Base-by-base conservation (phyloP, 2,888 invertebrate genomes). In the Thumatha senex region DNA sequence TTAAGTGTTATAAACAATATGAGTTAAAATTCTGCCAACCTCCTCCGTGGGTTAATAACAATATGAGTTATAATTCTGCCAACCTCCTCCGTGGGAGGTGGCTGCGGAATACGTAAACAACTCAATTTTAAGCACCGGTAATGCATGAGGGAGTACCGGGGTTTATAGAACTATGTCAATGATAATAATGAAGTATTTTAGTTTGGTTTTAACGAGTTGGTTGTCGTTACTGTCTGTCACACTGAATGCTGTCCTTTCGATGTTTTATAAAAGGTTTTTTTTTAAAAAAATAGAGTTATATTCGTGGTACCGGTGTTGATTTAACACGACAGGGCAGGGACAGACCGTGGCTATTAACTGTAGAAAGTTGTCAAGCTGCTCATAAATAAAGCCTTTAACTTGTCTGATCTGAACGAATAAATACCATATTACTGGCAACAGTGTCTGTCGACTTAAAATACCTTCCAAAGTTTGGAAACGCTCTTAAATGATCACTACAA, bases 71-170 rank as follows among this genome's bases (percentile, higher is more conserved):
- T 69, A 61, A 67, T 68, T 69, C 70, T 63, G 54, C 41, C 56
- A 34, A 53, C 51, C 61, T 43, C 42, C n/a, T n/a, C n/a, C n/a
- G n/a, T n/a, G n/a, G 48, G 57, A 58, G 62, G 64, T 61, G 63
- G 61, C 62, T 58, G 62, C 65, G 54, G 72, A 77, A 78, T 79
- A 79, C 80, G 76, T 80, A 80, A 81, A 80, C 78, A 78, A 78
- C 76, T 82, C 73, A 76, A 78, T 80, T 80, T 76, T 73, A 78
- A 74, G 69, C 70, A 69, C 59, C 54, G 53, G 67, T 72, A 72
- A 76, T 70, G 60, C 73, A 71, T 68, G 69, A 65, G 72, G 68
- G 70, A 72, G 65, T 57, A 58, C 48, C 18, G 18, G 18, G 18
- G 18, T 24, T 24, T 24, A 24, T 5, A 62, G 63, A 78, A 81